Base-by-base conservation (phyloP, 1,140 invertebrate species). In the Popillia japonica region DNA sequence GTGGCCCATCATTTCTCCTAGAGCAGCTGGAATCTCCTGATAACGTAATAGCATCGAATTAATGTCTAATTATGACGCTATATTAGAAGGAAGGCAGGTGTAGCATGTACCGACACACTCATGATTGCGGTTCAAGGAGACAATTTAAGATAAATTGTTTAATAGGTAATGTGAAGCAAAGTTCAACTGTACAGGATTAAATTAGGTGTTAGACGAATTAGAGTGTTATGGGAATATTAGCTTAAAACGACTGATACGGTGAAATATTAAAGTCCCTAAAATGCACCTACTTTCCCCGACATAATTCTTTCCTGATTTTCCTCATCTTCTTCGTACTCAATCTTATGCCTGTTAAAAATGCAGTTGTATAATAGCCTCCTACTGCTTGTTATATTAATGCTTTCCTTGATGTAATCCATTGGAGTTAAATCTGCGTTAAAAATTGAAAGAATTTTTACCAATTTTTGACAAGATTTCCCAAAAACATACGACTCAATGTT, bases 1-100 rank as follows among this genome's bases (percentile, higher is more conserved):
- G 55, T 89, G 89, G 2, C 92, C 91, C 87, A 93, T 90, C 82
- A 92, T 88, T 77, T 92, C 87, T 10, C 87, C 86, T 6, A 93
- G 85, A 14, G 90, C 92, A 81, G 88, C 86, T 78, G 86, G 82
- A 74, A 74, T 74, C n/a, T 74, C 40, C 72, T 74, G n/a, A 74
- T 6, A 17, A 14, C 17, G 9, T 9, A 27, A 68, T 2, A 34
- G 2, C 2, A n/a, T n/a, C n/a, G 4, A 34, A 34, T 34, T 34
- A 34, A 34, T 34, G 27, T 34, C 27, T 34, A 34, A 2, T 34
- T 34, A 1, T 34, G 27, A 34, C 4, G 27, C 27, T 34, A 34
- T 4, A n/a, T n/a, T n/a, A 34, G 27, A 34, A 34, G 27, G 27
- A 34, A 34, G 27, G 27, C 27, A 34, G 27, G 27, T 34, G 4